Evolutionary conservation across 1,140 invertebrate genomes (phyloP).

Genomic region (Panonychus citri): DNA sequence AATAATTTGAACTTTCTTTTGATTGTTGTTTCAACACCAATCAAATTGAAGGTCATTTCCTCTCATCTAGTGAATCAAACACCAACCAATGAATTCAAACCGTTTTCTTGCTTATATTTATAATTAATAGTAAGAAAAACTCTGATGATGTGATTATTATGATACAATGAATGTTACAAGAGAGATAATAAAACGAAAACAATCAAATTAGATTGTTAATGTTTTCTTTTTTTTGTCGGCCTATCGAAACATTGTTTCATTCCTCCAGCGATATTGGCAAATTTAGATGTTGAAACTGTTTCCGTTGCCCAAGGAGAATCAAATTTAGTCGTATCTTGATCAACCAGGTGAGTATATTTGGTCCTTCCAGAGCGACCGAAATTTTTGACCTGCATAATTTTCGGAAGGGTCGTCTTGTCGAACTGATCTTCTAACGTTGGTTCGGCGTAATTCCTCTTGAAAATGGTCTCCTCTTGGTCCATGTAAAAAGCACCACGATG

Average conservation of each 20-base stretch:
- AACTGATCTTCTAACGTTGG: constrained; percentile 97
- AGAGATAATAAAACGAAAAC: too few species aligned
- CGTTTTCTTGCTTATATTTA: too few species aligned
- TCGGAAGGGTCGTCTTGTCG: constrained; percentile 91
- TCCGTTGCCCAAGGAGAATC: constrained; percentile 90
- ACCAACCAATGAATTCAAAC: too few species aligned
- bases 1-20: too few species aligned
- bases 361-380: constrained; percentile 94
- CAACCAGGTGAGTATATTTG: constrained; percentile 96
- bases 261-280: constrained; percentile 76
- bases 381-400: constrained; percentile 99
- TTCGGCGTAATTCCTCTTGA: constrained; percentile 82
- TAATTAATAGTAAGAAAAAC: too few species aligned
- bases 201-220: too few species aligned
- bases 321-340: constrained; percentile 95
- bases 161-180: too few species aligned
- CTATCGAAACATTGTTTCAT: constrained; percentile 78
- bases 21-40: too few species aligned
- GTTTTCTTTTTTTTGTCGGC: constrained; percentile 35
- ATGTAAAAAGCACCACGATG: constrained; percentile 96
- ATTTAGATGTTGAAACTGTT: constrained; percentile 57
- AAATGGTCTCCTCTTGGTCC: constrained; percentile 76
- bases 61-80: too few species aligned
- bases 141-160: too few species aligned
- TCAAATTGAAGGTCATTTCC: too few species aligned